Evolutionary conservation across 2,797 vertebrate species (phyloP).

Genomic region (Parauchenoglanis ngamensis): DNA sequence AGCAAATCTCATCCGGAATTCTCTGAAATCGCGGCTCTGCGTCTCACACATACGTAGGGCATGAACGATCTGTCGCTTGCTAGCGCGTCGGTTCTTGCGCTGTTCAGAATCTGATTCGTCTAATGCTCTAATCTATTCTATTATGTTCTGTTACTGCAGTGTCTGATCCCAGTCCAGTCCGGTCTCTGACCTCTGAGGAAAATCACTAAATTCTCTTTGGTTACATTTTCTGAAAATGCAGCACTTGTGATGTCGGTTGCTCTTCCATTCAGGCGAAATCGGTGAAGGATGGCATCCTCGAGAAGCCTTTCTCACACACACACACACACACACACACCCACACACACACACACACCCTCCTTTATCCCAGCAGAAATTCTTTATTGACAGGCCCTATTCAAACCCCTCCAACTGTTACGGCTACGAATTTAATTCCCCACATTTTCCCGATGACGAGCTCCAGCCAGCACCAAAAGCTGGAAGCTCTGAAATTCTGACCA

Average conservation of each 20-base stretch:
- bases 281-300: slow-evolving; percentile 88
- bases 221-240: slow-evolving; percentile 44
- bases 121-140: not conserved
- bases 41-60: not conserved
- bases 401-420: slow-evolving; percentile 79
- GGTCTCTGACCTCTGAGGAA: not conserved
- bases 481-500: not conserved
- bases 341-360: slow-evolving; percentile 68
- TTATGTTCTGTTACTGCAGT: too few species aligned
- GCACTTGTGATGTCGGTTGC: slow-evolving; percentile 69
- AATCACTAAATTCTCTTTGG: not conserved
- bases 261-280: slow-evolving; percentile 87
- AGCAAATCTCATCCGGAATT: not conserved
- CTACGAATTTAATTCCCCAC: slow-evolving; percentile 83
- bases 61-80: not conserved
- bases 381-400: slow-evolving; percentile 93
- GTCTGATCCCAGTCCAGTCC: not conserved
- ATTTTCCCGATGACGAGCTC: slow-evolving; percentile 77
- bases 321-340: slow-evolving; percentile 48
- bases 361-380: slow-evolving; percentile 84
- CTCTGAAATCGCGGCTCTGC: not conserved
- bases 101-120: not conserved
- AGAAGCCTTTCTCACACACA: slow-evolving; percentile 77
- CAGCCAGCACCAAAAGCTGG: slow-evolving; percentile 34
- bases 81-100: not conserved